phyloP scores from a whole-genome alignment of 2,888 invertebrate genomes.

The Mactromeris polynyma region DNA sequence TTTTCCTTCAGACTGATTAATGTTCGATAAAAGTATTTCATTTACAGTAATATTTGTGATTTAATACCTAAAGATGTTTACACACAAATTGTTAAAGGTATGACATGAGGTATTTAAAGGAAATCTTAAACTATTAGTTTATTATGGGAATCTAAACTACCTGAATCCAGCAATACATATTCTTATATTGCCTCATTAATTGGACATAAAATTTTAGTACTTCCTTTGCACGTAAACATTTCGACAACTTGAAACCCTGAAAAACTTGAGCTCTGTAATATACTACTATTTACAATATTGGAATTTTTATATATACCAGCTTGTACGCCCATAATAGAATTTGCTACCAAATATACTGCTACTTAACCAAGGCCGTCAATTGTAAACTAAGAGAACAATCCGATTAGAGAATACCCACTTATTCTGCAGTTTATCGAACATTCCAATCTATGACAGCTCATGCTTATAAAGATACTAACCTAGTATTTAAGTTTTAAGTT shows the following conservation, averaged over 20 bases:
- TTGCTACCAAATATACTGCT: conserved; percentile 13
- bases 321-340: not conserved
- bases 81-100: too few species aligned
- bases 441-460: conserved; percentile 57
- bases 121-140: not conserved
- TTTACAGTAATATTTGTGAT: too few species aligned
- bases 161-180: not conserved
- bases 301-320: not conserved
- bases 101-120: not conserved
- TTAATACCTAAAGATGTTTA: too few species aligned
- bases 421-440: conserved; percentile 52
- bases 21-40: too few species aligned
- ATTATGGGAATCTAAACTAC: not conserved
- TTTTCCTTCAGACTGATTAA: too few species aligned
- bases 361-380: conserved; percentile 22
- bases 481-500: not conserved
- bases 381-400: conserved; percentile 24
- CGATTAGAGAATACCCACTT: conserved; percentile 47
- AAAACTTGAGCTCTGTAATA: conserved; percentile 2
- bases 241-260: not conserved
- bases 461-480: conserved; percentile 15
- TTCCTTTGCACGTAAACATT: not conserved
- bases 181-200: not conserved
- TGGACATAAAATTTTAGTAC: not conserved
- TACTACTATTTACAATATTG: not conserved